Conservation (phyloP, 2,797 vertebrate genomes). For the Uromys caudimaculatus region DNA sequence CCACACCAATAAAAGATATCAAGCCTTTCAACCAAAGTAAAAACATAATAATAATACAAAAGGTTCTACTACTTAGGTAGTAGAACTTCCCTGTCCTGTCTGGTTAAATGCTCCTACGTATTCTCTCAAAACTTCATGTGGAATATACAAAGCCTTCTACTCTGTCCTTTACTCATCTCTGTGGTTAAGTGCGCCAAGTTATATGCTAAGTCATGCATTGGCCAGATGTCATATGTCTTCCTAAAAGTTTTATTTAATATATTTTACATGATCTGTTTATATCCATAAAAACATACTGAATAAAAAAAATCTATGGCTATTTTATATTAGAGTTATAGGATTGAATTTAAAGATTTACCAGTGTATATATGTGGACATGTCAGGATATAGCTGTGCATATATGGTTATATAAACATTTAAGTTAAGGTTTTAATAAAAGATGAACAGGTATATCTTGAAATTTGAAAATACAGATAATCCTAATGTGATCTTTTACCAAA, state of each 20-base stretch:
- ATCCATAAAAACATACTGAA: neutral
- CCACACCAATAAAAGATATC: neutral
- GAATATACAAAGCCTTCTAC: neutral
- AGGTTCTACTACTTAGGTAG: neutral
- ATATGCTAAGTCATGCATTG: neutral
- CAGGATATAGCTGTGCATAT: neutral
- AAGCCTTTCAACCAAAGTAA: neutral
- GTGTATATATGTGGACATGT: neutral
- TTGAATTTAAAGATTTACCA: neutral
- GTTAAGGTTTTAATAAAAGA: neutral
- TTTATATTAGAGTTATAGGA: neutral
- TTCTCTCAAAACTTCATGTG: neutral
- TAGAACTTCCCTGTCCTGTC: neutral
- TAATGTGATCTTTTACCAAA: neutral
- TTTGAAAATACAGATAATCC: neutral
- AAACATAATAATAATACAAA: neutral
- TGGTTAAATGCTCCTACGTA: neutral
- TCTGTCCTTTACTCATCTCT: neutral
- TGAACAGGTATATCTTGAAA: neutral
- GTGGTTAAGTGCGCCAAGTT: no score
- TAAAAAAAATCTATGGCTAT: neutral
- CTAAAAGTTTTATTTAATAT: neutral
- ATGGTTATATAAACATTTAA: neutral
- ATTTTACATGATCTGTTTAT: neutral
- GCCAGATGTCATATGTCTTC: neutral